Percentiles rank a stretch among this genome's conserved stretches.
phyloP scores from a whole-genome alignment of 2,888 invertebrate genomes.

The Dicycla oo region DNA sequence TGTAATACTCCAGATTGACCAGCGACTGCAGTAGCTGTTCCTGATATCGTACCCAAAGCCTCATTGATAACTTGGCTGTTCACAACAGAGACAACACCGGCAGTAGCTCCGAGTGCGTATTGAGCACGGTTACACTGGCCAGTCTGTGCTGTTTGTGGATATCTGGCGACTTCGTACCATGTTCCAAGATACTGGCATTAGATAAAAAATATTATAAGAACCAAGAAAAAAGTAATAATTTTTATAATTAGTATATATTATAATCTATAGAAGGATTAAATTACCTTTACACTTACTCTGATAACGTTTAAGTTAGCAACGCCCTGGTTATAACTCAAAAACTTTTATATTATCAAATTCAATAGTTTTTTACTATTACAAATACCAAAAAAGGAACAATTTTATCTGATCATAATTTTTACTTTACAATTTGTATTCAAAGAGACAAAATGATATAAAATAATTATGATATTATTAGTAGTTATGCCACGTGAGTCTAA shows the following conservation, averaged over 20 bases:
- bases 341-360: background rate
- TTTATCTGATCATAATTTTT: background rate
- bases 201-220: background rate
- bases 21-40: constrained; percentile 81
- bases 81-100: constrained; percentile 63
- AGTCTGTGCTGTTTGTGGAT: constrained; percentile 90
- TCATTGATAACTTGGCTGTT: constrained; percentile 81
- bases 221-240: background rate
- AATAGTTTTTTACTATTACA: background rate
- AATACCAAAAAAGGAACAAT: background rate
- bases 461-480: background rate
- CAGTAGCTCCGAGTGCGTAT: constrained; percentile 79
- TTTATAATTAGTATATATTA: background rate
- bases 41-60: constrained; percentile 85
- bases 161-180: constrained; percentile 92
- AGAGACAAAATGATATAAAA: background rate
- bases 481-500: background rate
- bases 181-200: constrained; percentile 78
- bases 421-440: background rate
- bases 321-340: background rate
- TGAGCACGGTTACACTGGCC: constrained; percentile 91
- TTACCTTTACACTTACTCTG: constrained; percentile 1
- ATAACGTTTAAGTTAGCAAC: background rate
- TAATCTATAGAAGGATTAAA: too few relatives aligned
- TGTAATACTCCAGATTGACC: constrained; percentile 87